A percentile compares a stretch with the other conserved stretches of the same genome.
Evolutionary conservation across 2,113 vertebrate genomes (phyloP).

Genomic region (Lycaon pictus): DNA sequence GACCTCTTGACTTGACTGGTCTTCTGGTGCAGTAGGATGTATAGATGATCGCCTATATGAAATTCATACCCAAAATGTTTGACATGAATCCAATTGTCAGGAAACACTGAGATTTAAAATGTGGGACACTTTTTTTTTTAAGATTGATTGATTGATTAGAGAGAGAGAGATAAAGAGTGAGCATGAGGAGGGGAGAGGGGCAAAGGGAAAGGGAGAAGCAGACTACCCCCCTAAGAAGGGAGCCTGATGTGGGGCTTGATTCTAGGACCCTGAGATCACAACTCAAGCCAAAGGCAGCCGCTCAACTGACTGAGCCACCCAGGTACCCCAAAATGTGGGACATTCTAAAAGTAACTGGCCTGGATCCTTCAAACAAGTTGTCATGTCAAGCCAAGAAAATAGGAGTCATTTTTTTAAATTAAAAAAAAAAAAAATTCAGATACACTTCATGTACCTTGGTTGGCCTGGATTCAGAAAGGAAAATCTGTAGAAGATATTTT

Average conservation of each 20-base stretch:
- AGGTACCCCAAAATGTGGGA: no score
- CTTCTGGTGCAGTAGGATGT: background rate
- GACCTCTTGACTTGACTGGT: background rate
- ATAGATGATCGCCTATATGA: background rate
- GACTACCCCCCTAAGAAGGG: no score
- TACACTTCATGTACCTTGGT: background rate
- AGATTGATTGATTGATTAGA: no score
- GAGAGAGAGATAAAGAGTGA: no score
- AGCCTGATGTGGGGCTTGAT: no score
- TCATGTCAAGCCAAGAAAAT: slow-evolving; percentile 10
- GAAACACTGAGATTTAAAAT: background rate
- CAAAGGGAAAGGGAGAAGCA: no score
- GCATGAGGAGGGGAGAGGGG: no score
- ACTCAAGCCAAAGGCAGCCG: no score
- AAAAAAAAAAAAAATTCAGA: background rate
- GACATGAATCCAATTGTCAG: background rate
- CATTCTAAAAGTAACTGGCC: background rate
- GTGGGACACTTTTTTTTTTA: background rate
- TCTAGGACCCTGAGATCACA: no score
- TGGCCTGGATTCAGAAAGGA: background rate
- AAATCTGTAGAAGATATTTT: background rate
- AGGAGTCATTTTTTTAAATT: background rate
- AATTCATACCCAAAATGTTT: background rate
- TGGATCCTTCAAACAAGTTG: background rate
- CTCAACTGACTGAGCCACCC: no score